phyloP scores from a whole-genome alignment of 2,113 vertebrate genomes.

The Peromyscus leucopus region DNA sequence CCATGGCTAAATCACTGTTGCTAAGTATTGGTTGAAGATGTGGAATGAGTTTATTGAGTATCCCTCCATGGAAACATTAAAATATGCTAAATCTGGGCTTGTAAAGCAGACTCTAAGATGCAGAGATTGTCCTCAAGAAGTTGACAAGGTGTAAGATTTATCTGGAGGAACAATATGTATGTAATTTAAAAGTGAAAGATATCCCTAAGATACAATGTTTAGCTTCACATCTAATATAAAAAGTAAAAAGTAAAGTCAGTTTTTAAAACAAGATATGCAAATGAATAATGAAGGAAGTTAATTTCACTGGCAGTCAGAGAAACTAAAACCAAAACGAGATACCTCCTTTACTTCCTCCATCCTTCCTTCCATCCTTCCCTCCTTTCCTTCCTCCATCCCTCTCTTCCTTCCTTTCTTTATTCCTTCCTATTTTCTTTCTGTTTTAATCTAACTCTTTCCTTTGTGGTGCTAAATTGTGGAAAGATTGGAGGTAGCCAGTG shows the following conservation, averaged over 20 bases:
- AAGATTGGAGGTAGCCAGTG: background rate
- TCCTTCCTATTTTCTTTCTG: background rate
- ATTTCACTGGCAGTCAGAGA: constrained; percentile 1
- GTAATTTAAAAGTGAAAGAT: constrained; percentile 29
- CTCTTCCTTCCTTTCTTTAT: background rate
- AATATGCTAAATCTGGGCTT: background rate
- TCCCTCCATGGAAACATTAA: background rate
- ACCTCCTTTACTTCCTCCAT: background rate
- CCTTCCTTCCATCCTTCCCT: background rate
- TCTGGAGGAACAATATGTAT: background rate
- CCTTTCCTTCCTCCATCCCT: too few species aligned
- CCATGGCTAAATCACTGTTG: background rate
- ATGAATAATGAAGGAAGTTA: background rate
- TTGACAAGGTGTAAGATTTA: background rate
- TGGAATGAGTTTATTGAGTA: background rate
- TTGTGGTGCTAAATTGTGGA: constrained; percentile 33
- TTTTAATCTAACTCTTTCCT: background rate
- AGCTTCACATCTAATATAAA: constrained; percentile 8
- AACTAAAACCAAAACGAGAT: constrained; percentile 14
- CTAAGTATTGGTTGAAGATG: background rate
- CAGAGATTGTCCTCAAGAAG: background rate
- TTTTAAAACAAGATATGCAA: constrained; percentile 20
- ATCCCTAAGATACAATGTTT: background rate
- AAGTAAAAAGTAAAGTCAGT: background rate
- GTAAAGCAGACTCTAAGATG: background rate